Conservation (phyloP, 2,888 invertebrate genomes). For the Eilema griseolum region DNA sequence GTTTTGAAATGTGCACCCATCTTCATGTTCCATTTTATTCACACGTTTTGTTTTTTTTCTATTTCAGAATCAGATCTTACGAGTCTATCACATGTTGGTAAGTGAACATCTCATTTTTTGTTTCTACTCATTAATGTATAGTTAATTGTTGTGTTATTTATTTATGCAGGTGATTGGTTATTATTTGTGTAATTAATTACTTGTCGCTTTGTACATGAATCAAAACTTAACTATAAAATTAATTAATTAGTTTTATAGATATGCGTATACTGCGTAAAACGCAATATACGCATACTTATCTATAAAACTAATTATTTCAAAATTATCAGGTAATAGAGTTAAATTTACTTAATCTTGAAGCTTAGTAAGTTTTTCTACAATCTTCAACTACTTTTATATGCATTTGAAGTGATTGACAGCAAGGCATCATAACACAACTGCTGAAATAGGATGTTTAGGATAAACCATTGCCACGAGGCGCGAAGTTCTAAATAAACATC, state of each 20-base stretch:
- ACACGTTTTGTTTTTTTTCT: slow-evolving; percentile 71
- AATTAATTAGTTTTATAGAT: no score
- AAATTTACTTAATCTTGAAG: background rate
- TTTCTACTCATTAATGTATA: slow-evolving; percentile 17
- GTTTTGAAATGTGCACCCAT: slow-evolving; percentile 36
- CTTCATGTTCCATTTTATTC: slow-evolving; percentile 58
- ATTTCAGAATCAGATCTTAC: slow-evolving; percentile 89
- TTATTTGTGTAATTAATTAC: background rate
- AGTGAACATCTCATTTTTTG: slow-evolving; percentile 67
- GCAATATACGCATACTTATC: no score
- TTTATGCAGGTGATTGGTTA: slow-evolving; percentile 24
- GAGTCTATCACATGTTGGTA: slow-evolving; percentile 88
- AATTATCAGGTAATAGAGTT: no score
- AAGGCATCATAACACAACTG: slow-evolving; percentile 43
- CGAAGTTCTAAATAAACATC: slow-evolving; percentile 62
- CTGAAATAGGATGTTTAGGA: slow-evolving; percentile 65
- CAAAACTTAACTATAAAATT: background rate
- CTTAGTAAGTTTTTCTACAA: background rate
- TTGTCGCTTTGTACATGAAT: background rate
- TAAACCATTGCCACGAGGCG: slow-evolving; percentile 64
- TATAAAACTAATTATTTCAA: no score
- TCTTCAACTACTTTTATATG: slow-evolving; percentile 19
- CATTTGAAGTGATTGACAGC: slow-evolving; percentile 43
- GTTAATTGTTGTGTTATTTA: slow-evolving; percentile 13
- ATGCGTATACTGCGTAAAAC: no score